Evolutionary conservation across 2,113 vertebrate genomes (phyloP), one percentile per base, ranked within the genome.

Genomic region (Podarcis muralis): DNA sequence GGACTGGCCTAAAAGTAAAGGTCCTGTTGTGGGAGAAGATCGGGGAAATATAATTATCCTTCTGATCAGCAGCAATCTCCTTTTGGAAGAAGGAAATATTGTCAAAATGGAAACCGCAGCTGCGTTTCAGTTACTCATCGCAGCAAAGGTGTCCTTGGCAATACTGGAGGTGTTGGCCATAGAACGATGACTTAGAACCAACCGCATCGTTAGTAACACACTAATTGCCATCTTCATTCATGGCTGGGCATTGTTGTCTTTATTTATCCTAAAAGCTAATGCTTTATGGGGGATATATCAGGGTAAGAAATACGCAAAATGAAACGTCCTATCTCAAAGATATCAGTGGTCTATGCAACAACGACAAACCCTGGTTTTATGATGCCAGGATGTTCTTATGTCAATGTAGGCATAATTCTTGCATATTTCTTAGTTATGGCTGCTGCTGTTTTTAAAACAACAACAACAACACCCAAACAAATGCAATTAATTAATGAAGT

Each of bases 1-100:
- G 8, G 74, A 4, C 16, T 88, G 87, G n/a, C 81, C 87, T 78
- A 78, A 68, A 88, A 66, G 9, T 68, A 88, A 83, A 83, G 72
- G 3, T 22, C 81, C 87, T 83, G 87, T 83, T 68, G 13, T 57
- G 40, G 72, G 69, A 77, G 40, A 77, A 88, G 81, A 77, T 48
- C 1, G 62, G 25, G 68, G 81, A 83, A 27, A 88, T 27, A 20
- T 48, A 88, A 83, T 83, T 76, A 77, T 77, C 81, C 37, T 71
- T 2, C 1, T 66, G 72, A 20, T 25, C 23, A 13, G 6, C 23
- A 25, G 13, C 15, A 12, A 77, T 77, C 62, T 77, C 11, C 35
- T 30, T 37, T 40, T 22, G 23, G 48, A 53, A 35, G 32, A 23
- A 66, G 5, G 18, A 30, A 32, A 35, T 18, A 9, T 22, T 66